Conservation (phyloP, 2,888 invertebrate species). For the Chrysolina haemoptera region DNA sequence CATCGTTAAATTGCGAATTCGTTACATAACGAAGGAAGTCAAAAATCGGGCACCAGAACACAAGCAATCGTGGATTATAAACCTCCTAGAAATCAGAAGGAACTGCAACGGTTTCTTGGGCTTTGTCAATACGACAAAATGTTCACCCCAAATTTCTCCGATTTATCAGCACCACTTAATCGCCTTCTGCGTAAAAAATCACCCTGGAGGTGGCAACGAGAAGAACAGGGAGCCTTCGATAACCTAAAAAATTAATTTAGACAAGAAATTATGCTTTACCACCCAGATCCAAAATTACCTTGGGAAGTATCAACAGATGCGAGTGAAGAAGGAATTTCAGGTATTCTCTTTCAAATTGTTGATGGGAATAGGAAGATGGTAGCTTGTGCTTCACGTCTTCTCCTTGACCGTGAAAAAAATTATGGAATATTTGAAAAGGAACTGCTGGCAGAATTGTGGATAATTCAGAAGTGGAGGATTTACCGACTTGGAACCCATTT, state of each 20-base stretch:
- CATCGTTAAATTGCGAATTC: too few species aligned
- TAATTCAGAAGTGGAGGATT: background rate
- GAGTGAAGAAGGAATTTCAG: slow-evolving; percentile 26
- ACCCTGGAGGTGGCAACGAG: background rate
- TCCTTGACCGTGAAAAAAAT: slow-evolving; percentile 12
- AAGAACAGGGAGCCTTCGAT: background rate
- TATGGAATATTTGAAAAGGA: slow-evolving; percentile 25
- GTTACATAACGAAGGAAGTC: too few species aligned
- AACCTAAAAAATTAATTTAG: slow-evolving; percentile 7
- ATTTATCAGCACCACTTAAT: background rate
- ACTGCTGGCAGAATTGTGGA: background rate
- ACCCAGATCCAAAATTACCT: slow-evolving; percentile 28
- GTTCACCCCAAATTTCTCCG: background rate
- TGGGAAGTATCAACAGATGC: slow-evolving; percentile 32
- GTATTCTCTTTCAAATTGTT: background rate
- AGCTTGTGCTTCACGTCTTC: slow-evolving; percentile 6
- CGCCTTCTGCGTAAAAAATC: background rate
- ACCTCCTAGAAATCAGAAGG: background rate
- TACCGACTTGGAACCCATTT: background rate
- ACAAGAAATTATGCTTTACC: slow-evolving; percentile 5
- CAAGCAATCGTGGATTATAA: slow-evolving; percentile 4
- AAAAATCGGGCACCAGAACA: too few species aligned
- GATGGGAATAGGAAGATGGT: background rate
- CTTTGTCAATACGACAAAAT: too few species aligned
- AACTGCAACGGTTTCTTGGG: too few species aligned